These are phyloP conservation scores for Eulemur coronatus DNA, from an alignment of 2,797 vertebrate genomes.

Conservation along the genomic window DNA sequence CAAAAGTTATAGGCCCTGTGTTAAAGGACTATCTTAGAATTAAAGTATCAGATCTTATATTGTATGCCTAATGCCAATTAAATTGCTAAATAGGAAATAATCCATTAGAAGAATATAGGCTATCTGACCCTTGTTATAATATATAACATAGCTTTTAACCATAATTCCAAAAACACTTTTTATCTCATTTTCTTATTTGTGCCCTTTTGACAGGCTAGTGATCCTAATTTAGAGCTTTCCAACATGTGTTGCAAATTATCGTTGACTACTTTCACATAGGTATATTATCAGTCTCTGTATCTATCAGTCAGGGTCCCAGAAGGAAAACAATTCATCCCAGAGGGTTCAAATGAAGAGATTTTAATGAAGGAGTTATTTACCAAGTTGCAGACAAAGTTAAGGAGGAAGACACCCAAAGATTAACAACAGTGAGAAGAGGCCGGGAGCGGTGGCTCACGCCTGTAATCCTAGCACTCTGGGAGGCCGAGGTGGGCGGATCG, in stretches of 20 bases:
- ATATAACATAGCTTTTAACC: not conserved
- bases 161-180: not conserved
- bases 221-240: conserved; percentile 37
- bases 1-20: not conserved
- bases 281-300: not conserved
- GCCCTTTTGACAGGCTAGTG: not conserved
- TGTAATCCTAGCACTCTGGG: not conserved
- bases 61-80: not conserved
- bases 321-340: not conserved
- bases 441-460: not conserved
- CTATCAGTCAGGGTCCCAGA: not conserved
- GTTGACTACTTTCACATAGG: conserved; percentile 10
- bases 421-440: not conserved
- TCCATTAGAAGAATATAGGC: not conserved
- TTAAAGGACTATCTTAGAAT: not conserved
- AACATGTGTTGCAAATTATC: not conserved
- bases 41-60: not conserved
- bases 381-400: not conserved
- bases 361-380: not conserved
- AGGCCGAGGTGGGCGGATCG: too few relatives aligned
- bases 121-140: not conserved
- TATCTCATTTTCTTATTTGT: not conserved
- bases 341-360: not conserved
- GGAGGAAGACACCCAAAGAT: not conserved
- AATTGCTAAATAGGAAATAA: not conserved